These are phyloP conservation scores for Eira barbara DNA, from an alignment of 2,113 vertebrate genomes.

Conservation along the genomic window DNA sequence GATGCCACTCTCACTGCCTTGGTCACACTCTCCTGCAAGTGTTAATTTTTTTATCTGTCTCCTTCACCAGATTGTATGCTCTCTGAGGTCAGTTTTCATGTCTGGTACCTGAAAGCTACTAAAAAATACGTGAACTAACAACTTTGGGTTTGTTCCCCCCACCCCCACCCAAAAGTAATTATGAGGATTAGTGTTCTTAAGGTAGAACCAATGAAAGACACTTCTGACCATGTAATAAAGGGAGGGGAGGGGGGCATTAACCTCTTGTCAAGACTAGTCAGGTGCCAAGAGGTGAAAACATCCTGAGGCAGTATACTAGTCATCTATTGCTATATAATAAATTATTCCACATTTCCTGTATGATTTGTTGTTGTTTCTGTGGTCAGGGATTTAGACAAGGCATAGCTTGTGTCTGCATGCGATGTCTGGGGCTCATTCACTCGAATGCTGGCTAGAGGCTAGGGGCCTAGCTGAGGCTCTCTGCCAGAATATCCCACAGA, in stretches of 20 bases:
- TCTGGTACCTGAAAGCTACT: neutral
- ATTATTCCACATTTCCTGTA: neutral
- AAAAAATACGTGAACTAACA: neutral
- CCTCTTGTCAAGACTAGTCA: neutral
- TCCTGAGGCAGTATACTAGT: neutral
- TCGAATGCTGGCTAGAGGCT: neutral
- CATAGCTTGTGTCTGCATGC: neutral
- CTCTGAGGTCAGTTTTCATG: neutral
- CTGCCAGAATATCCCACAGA: neutral
- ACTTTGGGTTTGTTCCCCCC: neutral
- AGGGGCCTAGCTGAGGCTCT: neutral
- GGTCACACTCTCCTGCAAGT: neutral
- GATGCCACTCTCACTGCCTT: neutral
- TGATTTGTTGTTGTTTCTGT: neutral
- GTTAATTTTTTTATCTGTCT: neutral
- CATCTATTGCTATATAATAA: neutral
- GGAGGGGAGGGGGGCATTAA: accelerated
- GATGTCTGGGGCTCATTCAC: neutral
- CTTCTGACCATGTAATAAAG: neutral
- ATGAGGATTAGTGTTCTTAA: neutral
- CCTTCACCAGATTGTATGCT: neutral
- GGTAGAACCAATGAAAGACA: neutral
- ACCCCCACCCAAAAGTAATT: neutral
- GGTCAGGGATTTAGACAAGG: neutral
- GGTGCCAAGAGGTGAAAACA: neutral